Evolutionary conservation across 2,888 invertebrate genomes (phyloP), one percentile per base, ranked within the genome.

Genomic region (Anorthoa munda): DNA sequence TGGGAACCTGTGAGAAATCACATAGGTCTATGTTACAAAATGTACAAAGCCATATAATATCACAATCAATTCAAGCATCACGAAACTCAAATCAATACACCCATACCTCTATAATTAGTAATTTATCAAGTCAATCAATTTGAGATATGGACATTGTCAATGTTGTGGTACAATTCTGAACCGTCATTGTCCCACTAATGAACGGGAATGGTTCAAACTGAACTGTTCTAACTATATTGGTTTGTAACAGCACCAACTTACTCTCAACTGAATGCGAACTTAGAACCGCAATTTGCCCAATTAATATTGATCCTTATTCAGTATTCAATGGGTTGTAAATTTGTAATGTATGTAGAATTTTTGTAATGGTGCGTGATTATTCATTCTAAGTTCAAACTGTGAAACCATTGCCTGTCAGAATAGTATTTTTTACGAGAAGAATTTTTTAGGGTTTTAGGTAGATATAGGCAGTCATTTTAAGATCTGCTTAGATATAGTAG

Each of bases 131-230:
- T 51, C 46, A 39, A 78, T 80, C 58, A 66, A 82, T 64, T 66
- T 69, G 18, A 73, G 66, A 69, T 78, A 66, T 53, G 64, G 60
- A 82, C 65, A 59, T 68, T 60, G 51, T 48, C 51, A 70, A 75
- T 74, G 53, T 76, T 79, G 69, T 67, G 76, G 70, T 74, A 70
- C 64, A 72, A 64, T 76, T 69, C 53, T 46, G 59, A 23, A 26
- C 59, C 46, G 58, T 21, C 68, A 75, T 75, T 81, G 81, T 84
- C 21, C 53, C 46, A 72, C 53, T 83, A 79, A 79, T 83, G 68
- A 83, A 75, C 51, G 51, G 23, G 74, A 53, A 26, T 53, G 9
- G 71, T 71, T 71, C 59, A 60, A 61, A 78, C 67, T 55, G 17
- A 56, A 59, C 46, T 46, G 70, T 78, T 68, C 74, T 31, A 71